These are phyloP conservation scores for Burhinus bistriatus DNA, from an alignment of 2,113 vertebrate species.

Conservation along the genomic window DNA sequence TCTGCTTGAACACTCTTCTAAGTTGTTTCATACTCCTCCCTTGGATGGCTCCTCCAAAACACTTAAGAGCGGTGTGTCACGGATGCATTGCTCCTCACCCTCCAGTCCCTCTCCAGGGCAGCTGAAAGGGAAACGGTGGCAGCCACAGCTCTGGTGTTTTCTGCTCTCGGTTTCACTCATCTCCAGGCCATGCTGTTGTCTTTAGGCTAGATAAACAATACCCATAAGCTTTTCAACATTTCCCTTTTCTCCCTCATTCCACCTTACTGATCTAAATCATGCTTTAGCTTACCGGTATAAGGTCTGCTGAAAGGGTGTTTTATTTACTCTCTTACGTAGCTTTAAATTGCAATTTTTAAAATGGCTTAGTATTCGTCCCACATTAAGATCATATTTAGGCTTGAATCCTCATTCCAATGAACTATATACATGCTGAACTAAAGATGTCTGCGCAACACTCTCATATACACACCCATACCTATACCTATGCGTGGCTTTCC, in stretches of 20 bases:
- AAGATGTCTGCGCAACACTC: fast-evolving
- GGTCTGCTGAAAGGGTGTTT: neutral
- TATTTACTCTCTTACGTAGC: neutral
- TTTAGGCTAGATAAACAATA: neutral
- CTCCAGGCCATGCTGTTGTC: neutral
- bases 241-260: neutral
- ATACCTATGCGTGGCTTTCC: neutral
- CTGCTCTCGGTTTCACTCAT: neutral
- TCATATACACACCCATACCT: neutral
- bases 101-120: neutral
- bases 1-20: neutral
- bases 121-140: neutral
- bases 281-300: neutral
- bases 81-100: neutral
- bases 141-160: neutral
- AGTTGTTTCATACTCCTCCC: neutral
- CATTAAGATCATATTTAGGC: neutral
- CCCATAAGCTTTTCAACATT: neutral
- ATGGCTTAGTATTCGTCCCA: neutral
- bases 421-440: neutral
- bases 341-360: neutral
- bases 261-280: neutral
- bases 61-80: neutral
- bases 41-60: neutral
- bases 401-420: neutral